Evolutionary conservation across 2,888 invertebrate genomes (phyloP), one percentile per base, ranked within the genome.

Genomic region (Microctonus hyperodae): DNA sequence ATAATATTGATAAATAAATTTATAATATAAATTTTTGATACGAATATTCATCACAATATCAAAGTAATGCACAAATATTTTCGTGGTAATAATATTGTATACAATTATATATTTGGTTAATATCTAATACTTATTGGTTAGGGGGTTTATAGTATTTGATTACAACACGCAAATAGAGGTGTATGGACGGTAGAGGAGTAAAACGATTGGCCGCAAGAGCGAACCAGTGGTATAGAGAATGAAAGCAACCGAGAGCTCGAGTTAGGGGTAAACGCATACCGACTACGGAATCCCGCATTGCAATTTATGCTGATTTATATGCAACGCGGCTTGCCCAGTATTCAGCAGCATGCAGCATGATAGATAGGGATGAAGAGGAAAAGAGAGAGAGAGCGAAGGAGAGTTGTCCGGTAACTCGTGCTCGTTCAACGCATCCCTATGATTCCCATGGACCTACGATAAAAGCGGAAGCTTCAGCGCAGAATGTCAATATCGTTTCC

Each of bases 281-380:
- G 76, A 77, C 75, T 79, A 76, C 74, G 77, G 76, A 80, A 80
- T 80, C 74, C 77, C 67, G 74, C 73, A 72, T 78, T 73, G 78
- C 80, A 81, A 80, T 81, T 81, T 81, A 81, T 81, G 79, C 81
- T 81, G 81, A 81, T 81, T 81, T 81, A 81, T 80, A 81, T 79
- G 81, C 81, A 68, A 69, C 73, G 73, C 75, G 76, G 74, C 65
- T 67, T 67, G 70, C 68, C 62, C 72, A 64, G 59, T 69, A 69
- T 68, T 69, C 68, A 68, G 68, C 68, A 68, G 69, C 70, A 69
- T 66, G 66, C 69, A 70, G 53, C 35, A n/a, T 25, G 51, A 37
- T 20, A 61, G 5, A 63, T 44, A 53, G 31, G 28, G 23, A 25
- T 55, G 55, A 37, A 31, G 57, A 62, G 22, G 13, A 44, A 37